A percentile compares a stretch with the other conserved stretches of the same genome.
These are phyloP conservation scores for Philereme vetulata DNA, from an alignment of 2,888 invertebrate genomes.

Conservation along the genomic window DNA sequence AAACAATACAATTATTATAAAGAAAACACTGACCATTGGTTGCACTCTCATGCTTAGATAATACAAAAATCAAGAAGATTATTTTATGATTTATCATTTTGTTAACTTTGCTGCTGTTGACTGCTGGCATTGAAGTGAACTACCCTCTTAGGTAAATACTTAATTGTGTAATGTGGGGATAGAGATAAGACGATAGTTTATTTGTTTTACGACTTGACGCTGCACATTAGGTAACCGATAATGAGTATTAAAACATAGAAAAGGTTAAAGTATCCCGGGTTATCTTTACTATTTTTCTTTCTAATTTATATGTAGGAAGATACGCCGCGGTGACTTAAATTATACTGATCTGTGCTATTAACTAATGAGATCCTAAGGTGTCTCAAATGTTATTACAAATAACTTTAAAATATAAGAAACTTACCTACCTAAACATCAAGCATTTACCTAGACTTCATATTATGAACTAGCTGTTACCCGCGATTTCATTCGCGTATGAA, in stretches of 20 bases:
- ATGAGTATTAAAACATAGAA: conserved; percentile 7
- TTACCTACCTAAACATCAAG: no score
- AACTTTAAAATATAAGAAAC: no score
- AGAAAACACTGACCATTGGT: conserved; percentile 21
- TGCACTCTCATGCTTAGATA: conserved; percentile 4
- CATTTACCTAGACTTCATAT: no score
- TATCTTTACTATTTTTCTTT: conserved; percentile 12
- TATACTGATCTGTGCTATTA: no score
- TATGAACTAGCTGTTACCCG: no score
- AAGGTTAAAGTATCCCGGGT: conserved; percentile 13
- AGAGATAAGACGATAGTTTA: conserved; percentile 50
- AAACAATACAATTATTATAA: neutral
- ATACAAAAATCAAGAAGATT: conserved; percentile 7
- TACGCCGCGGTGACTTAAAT: no score
- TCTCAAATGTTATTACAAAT: no score
- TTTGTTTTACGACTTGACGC: conserved; percentile 37
- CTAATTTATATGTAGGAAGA: no score
- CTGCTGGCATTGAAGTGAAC: conserved; percentile 26
- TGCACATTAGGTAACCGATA: conserved; percentile 22
- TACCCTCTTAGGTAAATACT: conserved; percentile 46
- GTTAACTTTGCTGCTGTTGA: conserved; percentile 9
- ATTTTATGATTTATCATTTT: conserved; percentile 21
- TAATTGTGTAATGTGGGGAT: conserved; percentile 21
- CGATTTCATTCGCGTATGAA: no score
- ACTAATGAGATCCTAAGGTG: neutral